Evolutionary conservation across 2,113 vertebrate species (phyloP), one percentile per base, ranked within the genome.

Genomic region (Ochotona princeps): DNA sequence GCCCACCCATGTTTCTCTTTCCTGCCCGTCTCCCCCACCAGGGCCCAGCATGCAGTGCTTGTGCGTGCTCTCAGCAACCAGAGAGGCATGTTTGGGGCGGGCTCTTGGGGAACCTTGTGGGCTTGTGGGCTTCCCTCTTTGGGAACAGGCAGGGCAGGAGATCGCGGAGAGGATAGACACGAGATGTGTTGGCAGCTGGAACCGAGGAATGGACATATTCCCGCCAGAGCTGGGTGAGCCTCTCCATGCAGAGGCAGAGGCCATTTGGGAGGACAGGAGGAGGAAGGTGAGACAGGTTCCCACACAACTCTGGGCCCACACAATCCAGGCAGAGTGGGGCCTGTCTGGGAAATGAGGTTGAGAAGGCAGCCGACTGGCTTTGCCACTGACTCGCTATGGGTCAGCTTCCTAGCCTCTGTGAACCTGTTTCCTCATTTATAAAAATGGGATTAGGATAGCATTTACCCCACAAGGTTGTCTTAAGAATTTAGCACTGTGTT

Each of bases 271-370:
- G 51, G 69, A 51, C 44, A 0, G 20, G 17, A 26, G 25, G 57
- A 51, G 51, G 47, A 23, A 26, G 9, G 28, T 25, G 28, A 76
- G 57, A 14, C 30, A 11, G 61, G 20, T 44, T 23, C 4, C 25
- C 0, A 14, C 0, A 14, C 32, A n/a, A 17, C 20, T 8, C 2
- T 20, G 32, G 72, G 63, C 9, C 2, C 14, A 4, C 18, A 15
- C 17, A 26, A 18, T 87, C 57, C 66, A 66, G 49, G 60, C 26
- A 35, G 66, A 51, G 35, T n/a, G 13, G 69, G 63, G 28, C 73
- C 25, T 11, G 1, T 17, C 17, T 75, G 44, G 44, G 75, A 49
- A 70, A 21, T 28, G 65, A 60, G 32, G n/a, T 2, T n/a, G 49
- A 65, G 49, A 44, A 18, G 9, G 4, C 74, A 70, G 7, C 32